Percentiles rank a stretch among this genome's conserved stretches.
phyloP scores from a whole-genome alignment of 2,888 invertebrate species.

The Clistopyga incitator region DNA sequence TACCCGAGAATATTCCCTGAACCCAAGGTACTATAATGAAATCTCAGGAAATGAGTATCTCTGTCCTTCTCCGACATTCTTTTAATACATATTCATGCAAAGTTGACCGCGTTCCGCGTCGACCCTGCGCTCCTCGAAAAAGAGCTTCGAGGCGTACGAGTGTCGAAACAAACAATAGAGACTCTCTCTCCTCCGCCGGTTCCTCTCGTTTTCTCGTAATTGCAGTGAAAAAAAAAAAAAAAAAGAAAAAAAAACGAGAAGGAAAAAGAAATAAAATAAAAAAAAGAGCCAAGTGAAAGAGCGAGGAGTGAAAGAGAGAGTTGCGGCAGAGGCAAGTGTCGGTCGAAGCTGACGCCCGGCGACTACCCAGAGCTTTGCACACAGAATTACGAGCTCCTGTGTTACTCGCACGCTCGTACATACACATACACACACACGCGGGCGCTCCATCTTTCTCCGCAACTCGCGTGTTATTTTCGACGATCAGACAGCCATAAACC shows the following conservation, averaged over 20 bases:
- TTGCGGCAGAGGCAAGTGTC: constrained; percentile 40
- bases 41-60: constrained; percentile 10
- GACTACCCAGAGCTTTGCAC: constrained; percentile 30
- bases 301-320: constrained; percentile 38
- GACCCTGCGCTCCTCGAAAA: constrained; percentile 30
- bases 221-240: constrained; percentile 45
- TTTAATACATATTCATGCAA: constrained; percentile 24
- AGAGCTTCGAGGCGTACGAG: constrained; percentile 38
- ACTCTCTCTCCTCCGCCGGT: constrained; percentile 14
- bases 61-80: neutral
- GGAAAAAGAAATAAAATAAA: constrained; percentile 46
- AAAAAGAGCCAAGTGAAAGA: constrained; percentile 45
- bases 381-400: constrained; percentile 14
- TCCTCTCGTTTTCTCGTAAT: constrained; percentile 45
- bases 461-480: constrained; percentile 20
- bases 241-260: constrained; percentile 58
- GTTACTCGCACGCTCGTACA: constrained; percentile 5
- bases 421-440: neutral
- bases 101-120: constrained; percentile 40
- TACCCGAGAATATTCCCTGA: neutral
- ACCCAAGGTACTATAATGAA: neutral
- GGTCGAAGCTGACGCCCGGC: constrained; percentile 38
- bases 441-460: neutral
- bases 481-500: neutral
- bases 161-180: constrained; percentile 45